phyloP scores from a whole-genome alignment of 2,113 vertebrate genomes.

The Ibidorhyncha struthersii region DNA sequence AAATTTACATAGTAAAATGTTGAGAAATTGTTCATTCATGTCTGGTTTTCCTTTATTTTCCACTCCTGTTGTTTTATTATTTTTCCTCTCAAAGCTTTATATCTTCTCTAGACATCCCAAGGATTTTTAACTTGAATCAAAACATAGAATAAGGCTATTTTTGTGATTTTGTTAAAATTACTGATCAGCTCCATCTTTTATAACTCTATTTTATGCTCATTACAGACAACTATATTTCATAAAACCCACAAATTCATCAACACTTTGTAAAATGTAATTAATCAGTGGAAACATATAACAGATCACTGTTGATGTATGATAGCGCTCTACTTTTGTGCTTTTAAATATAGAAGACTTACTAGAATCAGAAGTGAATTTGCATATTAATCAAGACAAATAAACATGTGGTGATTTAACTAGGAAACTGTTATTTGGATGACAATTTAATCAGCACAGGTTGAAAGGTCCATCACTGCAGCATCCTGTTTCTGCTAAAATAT shows the following conservation, averaged over 20 bases:
- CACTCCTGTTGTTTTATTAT: neutral
- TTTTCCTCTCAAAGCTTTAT: neutral
- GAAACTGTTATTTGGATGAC: constrained; percentile 71
- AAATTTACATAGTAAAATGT: neutral
- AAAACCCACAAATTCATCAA: neutral
- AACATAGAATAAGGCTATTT: neutral
- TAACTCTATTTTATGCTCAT: neutral
- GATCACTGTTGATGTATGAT: constrained; percentile 28
- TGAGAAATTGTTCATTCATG: neutral
- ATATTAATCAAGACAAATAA: constrained; percentile 80
- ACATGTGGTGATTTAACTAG: constrained; percentile 70
- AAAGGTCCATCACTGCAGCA: constrained; percentile 73
- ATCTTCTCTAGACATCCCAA: neutral
- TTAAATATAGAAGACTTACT: constrained; percentile 57
- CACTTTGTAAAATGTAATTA: constrained; percentile 4
- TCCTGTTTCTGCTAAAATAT: constrained; percentile 77
- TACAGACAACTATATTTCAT: neutral
- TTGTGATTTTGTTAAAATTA: neutral
- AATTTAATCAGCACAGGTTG: constrained; percentile 77
- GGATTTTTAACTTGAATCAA: neutral
- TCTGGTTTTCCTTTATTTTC: neutral
- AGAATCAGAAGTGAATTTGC: constrained; percentile 71
- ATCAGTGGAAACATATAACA: neutral
- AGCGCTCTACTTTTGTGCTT: constrained; percentile 22
- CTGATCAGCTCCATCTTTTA: neutral